Conservation (phyloP, 2,888 invertebrate genomes). For the Xanthia icteritia region DNA sequence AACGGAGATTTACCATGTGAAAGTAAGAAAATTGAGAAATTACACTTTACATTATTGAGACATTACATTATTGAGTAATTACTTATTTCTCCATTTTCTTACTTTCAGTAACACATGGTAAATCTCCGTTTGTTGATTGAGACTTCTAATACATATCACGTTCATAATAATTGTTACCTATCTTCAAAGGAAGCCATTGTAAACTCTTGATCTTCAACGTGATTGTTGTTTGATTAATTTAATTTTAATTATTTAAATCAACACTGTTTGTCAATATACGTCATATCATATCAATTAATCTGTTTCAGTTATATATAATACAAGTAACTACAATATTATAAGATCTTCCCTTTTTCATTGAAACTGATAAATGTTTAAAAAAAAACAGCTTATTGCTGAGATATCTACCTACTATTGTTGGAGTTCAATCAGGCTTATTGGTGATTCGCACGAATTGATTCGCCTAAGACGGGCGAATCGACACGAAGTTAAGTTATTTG, state of each 20-base stretch:
- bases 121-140: slow-evolving; percentile 26
- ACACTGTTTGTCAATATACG: slow-evolving; percentile 38
- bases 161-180: slow-evolving; percentile 10
- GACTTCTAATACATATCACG: slow-evolving; percentile 22
- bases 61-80: no score
- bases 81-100: slow-evolving; percentile 2
- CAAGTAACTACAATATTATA: not conserved
- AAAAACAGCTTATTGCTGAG: not conserved
- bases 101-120: not conserved
- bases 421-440: no score
- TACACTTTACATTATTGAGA: no score
- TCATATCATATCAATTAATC: slow-evolving; percentile 46
- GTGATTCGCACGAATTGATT: no score
- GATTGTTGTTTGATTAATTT: slow-evolving; percentile 52
- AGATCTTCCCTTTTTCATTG: not conserved
- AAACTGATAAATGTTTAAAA: not conserved
- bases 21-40: no score
- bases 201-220: slow-evolving; percentile 49
- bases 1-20: no score
- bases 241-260: slow-evolving; percentile 52
- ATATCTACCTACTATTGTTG: not conserved
- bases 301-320: slow-evolving; percentile 29
- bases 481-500: no score
- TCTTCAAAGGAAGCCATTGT: slow-evolving; percentile 45
- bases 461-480: no score